Evolutionary conservation across 92 coral and sea anemone species (phyloP), one percentile per base, ranked within the genome.

Genomic region (Parazoanthus darwini): DNA sequence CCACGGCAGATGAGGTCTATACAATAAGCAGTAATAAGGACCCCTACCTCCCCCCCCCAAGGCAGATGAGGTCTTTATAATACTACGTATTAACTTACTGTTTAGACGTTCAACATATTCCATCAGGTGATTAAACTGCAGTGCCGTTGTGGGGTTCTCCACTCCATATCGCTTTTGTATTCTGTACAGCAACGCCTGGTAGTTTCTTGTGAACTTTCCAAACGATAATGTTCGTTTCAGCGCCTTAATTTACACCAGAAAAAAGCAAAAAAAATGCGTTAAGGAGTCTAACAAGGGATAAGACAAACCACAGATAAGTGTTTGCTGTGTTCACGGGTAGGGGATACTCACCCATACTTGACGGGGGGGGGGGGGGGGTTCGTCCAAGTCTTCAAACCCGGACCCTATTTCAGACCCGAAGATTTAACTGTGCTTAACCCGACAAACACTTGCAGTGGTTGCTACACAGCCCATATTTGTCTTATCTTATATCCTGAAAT

Each of bases 21-120:
- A 59, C 98, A 94, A 74, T 94, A 98, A 5, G 95, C 97, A n/a
- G n/a, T n/a, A n/a, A 83, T 97, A 97, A 51, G 13, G 58, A 10
- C 73, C 25, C 73, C 73, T 23, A n/a, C 74, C 74, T 38, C 74
- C 3, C 22, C 11, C 74, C 20, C 66, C 20, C 22, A 16, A 22
- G 65, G 65, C 22, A 56, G 18, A 0, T 3, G 0, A 46, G 6
- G 20, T 8, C 3, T 0, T 56, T 0, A 1, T 2, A 58, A 63
- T 26, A 22, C 5, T 18, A 13, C 33, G 35, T 8, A 48, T 42
- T 42, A 18, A 95, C 98, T 94, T 87, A 96, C 99, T 95, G 77
- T 92, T 92, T 0, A 97, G 91, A 59, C 99, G 94, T 75, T 95
- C 98, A 3, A 97, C 98, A 83, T 97, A 97, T 71, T 97, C 99